Evolutionary conservation across 1,140 invertebrate genomes (phyloP), one percentile per base, ranked within the genome.

Genomic region (Pemphigus obesinymphae): DNA sequence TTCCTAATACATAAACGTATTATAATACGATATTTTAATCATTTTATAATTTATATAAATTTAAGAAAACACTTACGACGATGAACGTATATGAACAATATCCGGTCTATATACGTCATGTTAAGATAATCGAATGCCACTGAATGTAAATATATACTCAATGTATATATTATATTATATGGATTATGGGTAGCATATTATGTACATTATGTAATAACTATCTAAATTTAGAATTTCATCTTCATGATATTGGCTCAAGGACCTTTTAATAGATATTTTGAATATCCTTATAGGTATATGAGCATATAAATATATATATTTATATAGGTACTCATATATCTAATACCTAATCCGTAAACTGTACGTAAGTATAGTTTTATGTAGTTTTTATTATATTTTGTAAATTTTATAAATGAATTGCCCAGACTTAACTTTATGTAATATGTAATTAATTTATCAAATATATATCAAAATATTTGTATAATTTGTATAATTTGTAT

Each of bases 161-260:
- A 70, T 26, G 15, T 26, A 11, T 68, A 23, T 61, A 37, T 11
- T 55, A 13, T 10, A 11, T 0, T 58, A 26, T 48, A 48, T 53
- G 23, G n/a, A 10, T 23, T 23, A 23, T 26, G 40, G 8, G 43
- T 70, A 70, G n/a, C 23, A 26, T 70, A 43, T 23, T 43, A 15
- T 23, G 5, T 70, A 23, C 34, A 43, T 70, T 43, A 43, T 6
- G n/a, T 40, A 23, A 43, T 37, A 23, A 70, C 37, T 26, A 6
- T 70, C 66, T 70, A 70, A 70, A 70, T 43, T 70, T 70, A 70
- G 66, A 70, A 26, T 43, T 70, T 43, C 0, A 23, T 70, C 5
- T 11, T 43, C 37, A 66, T 1, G 20, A 34, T 6, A 34, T 70
- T 26, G n/a, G n/a, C n/a, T 70, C 37, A 17, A 43, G 34, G n/a